Conservation (phyloP, 2,888 invertebrate species). For the Platerodrilus igneus region DNA sequence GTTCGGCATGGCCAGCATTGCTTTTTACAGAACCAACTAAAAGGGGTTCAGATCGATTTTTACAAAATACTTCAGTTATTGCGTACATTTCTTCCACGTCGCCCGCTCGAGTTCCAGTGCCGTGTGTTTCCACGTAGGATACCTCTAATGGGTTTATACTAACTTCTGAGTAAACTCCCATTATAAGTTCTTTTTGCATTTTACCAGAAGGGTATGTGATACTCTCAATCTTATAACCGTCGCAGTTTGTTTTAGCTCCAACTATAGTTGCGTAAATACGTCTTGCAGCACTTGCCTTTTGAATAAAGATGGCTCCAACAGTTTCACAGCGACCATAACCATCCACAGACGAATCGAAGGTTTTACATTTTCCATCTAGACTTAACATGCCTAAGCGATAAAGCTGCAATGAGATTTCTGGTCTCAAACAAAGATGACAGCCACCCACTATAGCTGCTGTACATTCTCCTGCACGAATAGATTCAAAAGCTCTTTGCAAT, state of each 20-base stretch:
- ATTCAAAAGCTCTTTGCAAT: slow-evolving; percentile 73
- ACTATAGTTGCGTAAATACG: no score
- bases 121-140: slow-evolving; percentile 82
- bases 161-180: slow-evolving; percentile 64
- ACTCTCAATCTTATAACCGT: slow-evolving; percentile 42
- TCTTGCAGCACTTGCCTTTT: no score
- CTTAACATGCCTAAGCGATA: slow-evolving; percentile 74
- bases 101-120: slow-evolving; percentile 74
- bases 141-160: slow-evolving; percentile 64
- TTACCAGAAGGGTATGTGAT: slow-evolving; percentile 46
- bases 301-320: slow-evolving; percentile 64
- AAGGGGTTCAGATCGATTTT: slow-evolving; percentile 74
- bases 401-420: slow-evolving; percentile 84
- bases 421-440: slow-evolving; percentile 78
- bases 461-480: slow-evolving; percentile 74
- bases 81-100: slow-evolving; percentile 89
- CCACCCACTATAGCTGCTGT: slow-evolving; percentile 89
- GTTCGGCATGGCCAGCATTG: no score
- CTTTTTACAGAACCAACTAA: no score
- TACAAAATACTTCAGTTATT: slow-evolving; percentile 74
- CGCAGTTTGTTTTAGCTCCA: slow-evolving; percentile 41
- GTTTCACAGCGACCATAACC: slow-evolving; percentile 86
- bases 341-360: slow-evolving; percentile 79
- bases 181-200: slow-evolving; percentile 57
- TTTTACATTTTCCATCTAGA: slow-evolving; percentile 79